Percentiles rank a stretch among this genome's conserved stretches.
Conservation (phyloP, 2,797 vertebrate species). For the Chelon auratus region DNA sequence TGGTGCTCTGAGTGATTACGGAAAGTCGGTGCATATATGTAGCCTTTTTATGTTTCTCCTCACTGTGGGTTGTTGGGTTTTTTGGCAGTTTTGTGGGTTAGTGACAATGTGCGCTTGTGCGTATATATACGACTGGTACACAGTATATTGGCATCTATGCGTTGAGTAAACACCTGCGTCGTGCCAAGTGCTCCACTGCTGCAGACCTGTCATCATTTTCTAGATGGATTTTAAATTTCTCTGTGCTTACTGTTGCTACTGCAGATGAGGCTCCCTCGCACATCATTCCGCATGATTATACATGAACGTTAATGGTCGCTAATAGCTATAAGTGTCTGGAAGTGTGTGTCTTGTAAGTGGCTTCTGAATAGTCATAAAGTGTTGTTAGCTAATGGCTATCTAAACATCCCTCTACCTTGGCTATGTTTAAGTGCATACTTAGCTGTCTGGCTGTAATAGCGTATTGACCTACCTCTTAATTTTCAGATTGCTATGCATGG, state of each 20-base stretch:
- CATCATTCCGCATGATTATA: constrained; percentile 73
- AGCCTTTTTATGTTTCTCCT: constrained; percentile 30
- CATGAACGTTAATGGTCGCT: constrained; percentile 67
- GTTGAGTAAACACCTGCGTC: constrained; percentile 24
- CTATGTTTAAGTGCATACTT: constrained; percentile 66
- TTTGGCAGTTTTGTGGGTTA: constrained; percentile 1
- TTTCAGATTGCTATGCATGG: constrained; percentile 58
- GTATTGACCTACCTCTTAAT: constrained; percentile 70
- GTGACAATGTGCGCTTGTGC: constrained; percentile 5
- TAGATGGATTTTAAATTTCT: constrained; percentile 56
- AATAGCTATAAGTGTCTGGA: constrained; percentile 67
- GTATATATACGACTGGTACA: not conserved
- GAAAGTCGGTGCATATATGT: constrained; percentile 23
- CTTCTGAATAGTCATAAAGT: constrained; percentile 71
- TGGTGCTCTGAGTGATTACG: constrained; percentile 25
- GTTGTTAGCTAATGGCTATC: constrained; percentile 68
- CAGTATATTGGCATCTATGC: constrained; percentile 10
- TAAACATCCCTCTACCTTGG: constrained; percentile 60
- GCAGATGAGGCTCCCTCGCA: constrained; percentile 49
- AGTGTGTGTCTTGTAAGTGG: constrained; percentile 62
- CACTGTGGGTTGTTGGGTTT: constrained; percentile 23
- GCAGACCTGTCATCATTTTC: constrained; percentile 50
- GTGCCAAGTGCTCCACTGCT: constrained; percentile 16
- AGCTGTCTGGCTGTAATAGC: constrained; percentile 47
- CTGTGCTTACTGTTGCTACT: constrained; percentile 27